Evolutionary conservation across 2,888 invertebrate genomes (phyloP), one percentile per base, ranked within the genome.

Genomic region (Lasioglossum zephyrum): DNA sequence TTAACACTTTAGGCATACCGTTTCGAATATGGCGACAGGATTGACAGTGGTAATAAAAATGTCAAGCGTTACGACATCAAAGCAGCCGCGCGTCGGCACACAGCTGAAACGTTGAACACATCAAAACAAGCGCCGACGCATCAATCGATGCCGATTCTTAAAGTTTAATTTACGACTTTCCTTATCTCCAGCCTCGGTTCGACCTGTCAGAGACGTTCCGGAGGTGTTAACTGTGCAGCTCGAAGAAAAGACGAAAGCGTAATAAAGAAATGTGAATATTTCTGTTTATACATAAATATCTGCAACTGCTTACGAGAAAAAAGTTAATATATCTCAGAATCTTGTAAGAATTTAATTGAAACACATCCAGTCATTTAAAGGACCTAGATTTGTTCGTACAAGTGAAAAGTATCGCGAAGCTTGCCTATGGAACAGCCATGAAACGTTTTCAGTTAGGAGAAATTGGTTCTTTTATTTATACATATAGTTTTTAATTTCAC

Each of bases 101-200:
- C n/a, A 4, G 26, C 5, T 31, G 13, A 9, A 26, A 13, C 31
- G 60, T 26, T 13, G 16, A 31, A 63, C 26, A 63, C 60, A 63
- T 63, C 60, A 6, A 31, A 16, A 63, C 57, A n/a, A 57, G 11
- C 57, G n/a, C n/a, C 57, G 57, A 9, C 13, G 26, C 6, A 31
- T 63, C 60, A 9, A 26, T 63, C 60, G 63, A 63, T 31, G 63
- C 18, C 31, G 63, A 63, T 63, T 63, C 63, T 63, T 63, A 31
- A 18, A 63, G 63, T 63, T 63, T 63, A 63, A 63, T 63, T 63
- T 63, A 63, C 31, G 63, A 6, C 31, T 63, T 31, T 63, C 63
- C 63, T 31, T 63, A 63, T 63, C 63, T 18, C 11, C n/a, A 4
- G 11, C 3, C 57, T 11, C 11, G 11, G 57, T 57, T 57, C 31